Percentiles rank a stretch among this genome's conserved stretches.
Conservation (phyloP, 1,140 invertebrate species). For the Hydropsyche tenuis region DNA sequence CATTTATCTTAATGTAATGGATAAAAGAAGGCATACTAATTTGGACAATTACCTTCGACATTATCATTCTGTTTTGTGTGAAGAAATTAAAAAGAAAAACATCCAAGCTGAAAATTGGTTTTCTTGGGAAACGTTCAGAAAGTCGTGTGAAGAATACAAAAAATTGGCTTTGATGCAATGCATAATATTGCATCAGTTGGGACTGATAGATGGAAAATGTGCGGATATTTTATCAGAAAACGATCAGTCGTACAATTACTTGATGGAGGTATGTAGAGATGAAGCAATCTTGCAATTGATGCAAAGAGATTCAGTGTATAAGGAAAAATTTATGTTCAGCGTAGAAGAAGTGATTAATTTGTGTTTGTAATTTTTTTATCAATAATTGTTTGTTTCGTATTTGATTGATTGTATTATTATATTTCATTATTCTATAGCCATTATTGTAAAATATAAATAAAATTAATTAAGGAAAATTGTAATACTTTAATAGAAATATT, state of each 20-base stretch:
- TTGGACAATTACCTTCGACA: conserved; percentile 24
- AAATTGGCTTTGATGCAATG: conserved; percentile 28
- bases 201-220: conserved; percentile 29
- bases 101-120: neutral
- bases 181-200: conserved; percentile 39
- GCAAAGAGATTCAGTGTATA: conserved; percentile 36
- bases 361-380: neutral
- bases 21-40: conserved; percentile 18
- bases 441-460: too few relatives aligned
- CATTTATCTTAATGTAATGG: conserved; percentile 38
- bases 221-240: conserved; percentile 19
- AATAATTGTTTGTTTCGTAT: too few relatives aligned
- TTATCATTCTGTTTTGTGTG: conserved; percentile 34
- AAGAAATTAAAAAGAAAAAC: conserved; percentile 16
- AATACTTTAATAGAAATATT: too few relatives aligned
- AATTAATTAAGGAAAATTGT: too few relatives aligned
- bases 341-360: conserved; percentile 44
- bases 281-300: conserved; percentile 33
- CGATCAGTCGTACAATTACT: conserved; percentile 10
- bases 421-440: too few relatives aligned
- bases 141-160: conserved; percentile 36
- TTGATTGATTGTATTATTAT: too few relatives aligned
- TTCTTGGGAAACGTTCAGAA: conserved; percentile 31
- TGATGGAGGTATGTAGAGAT: conserved; percentile 33
- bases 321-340: conserved; percentile 31